Conservation (phyloP, 2,113 vertebrate species). For the Gallinago jamesoni region DNA sequence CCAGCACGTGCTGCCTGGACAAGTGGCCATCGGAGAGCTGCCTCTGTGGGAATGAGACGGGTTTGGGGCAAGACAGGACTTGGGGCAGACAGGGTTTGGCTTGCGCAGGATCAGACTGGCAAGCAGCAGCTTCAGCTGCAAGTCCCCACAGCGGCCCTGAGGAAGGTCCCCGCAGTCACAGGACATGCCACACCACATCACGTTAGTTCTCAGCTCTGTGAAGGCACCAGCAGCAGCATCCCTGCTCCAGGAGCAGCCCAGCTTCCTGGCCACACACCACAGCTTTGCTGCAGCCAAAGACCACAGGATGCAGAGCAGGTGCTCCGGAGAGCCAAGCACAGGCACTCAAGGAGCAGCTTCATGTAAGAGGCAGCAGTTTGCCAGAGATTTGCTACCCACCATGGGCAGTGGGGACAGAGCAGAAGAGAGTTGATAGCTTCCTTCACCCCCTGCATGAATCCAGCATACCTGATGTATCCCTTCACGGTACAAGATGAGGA, state of each 20-base stretch:
- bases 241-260: neutral
- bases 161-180: rapidly evolving
- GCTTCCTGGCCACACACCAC: neutral
- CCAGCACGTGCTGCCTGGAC: neutral
- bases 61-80: neutral
- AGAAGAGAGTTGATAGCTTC: rapidly evolving
- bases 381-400: neutral
- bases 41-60: rapidly evolving
- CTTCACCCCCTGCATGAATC: neutral
- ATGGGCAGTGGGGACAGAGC: neutral
- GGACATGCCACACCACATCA: rapidly evolving
- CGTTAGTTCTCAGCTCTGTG: neutral
- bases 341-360: neutral
- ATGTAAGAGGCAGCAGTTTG: neutral
- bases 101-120: rapidly evolving
- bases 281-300: neutral
- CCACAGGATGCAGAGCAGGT: rapidly evolving
- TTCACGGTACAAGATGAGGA: rapidly evolving
- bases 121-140: neutral
- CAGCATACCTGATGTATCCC: neutral
- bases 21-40: neutral
- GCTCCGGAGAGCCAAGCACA: neutral
- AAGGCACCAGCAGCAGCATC: neutral
- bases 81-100: neutral
- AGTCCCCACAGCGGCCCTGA: neutral